Evolutionary conservation across 30 jellyfish, hydroid and myxozoan genomes (phyloP), one percentile per base, ranked within the genome.

Genomic region (Aurelia sp.): DNA sequence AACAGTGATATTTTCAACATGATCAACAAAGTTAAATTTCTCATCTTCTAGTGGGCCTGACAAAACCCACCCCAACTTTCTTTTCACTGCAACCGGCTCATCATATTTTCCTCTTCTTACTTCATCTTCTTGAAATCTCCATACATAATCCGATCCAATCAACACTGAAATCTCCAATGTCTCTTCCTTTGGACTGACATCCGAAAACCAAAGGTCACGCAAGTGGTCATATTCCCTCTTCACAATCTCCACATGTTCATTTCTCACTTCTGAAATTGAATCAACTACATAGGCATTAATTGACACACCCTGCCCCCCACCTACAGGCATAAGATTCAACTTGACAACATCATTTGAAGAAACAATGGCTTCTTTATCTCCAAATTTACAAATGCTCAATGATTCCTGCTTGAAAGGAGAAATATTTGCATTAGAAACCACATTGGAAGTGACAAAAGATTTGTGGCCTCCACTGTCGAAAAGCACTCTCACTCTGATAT

Each of bases 61-160:
- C 13, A 68, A 27, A 31, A 44, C 51, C 80, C 80, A 68, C 15
- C 58, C 64, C 21, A 68, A 24, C 60, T 30, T 68, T 31, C 64
- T 68, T 61, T 68, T 68, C 15, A 68, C 80, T 27, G 80, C 80
- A 21, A 68, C 80, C 11, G 80, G 80, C 61, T 68, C 80, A 68
- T 68, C 44, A 13, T 31, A 61, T 57, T 61, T 57, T 61, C 80
- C 80, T 68, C 80, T 52, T 68, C 35, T 27, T 19, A 18, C 11
- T 40, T 68, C 60, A 27, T 61, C 61, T 68, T 68, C 80, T 20
- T 68, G 80, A 57, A 31, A 68, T 20, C 44, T 31, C 64, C 80
- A 68, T 19, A 68, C 9, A 40, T 7, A 68, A 24, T 68, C 80
- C 13, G 61, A 20, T 7, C 80, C 80, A 9, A 68, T 18, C 8